phyloP scores from a whole-genome alignment of 2,113 vertebrate genomes.

The Gracilinanus agilis region DNA sequence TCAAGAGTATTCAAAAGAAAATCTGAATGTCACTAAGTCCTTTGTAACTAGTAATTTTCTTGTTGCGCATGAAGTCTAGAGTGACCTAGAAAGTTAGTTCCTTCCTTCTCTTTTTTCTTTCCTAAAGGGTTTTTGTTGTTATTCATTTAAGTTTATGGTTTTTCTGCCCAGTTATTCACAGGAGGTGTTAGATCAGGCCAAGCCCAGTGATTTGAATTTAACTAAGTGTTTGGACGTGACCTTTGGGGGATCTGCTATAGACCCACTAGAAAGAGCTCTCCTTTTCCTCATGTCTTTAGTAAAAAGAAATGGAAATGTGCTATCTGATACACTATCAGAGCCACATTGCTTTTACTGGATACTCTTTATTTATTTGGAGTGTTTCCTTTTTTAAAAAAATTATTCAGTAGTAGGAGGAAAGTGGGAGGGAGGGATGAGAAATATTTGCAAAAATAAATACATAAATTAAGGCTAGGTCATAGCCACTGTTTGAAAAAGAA shows the following conservation, averaged over 20 bases:
- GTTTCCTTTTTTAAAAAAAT: not conserved
- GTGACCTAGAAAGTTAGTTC: not conserved
- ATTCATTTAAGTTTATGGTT: not conserved
- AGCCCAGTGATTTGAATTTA: not conserved
- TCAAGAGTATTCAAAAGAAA: not conserved
- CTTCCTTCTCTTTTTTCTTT: not conserved
- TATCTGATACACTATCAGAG: not conserved
- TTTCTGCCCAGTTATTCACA: not conserved
- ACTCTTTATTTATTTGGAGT: not conserved
- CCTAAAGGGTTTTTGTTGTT: not conserved
- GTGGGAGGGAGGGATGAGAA: not conserved
- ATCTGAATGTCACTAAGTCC: not conserved
- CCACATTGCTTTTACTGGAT: accelerated
- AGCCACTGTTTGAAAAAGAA: not conserved
- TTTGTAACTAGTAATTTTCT: not conserved
- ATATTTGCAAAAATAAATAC: not conserved
- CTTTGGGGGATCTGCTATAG: not conserved
- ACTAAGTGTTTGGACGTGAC: not conserved
- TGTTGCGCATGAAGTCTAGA: not conserved
- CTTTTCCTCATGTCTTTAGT: not conserved
- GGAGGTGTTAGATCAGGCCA: not conserved
- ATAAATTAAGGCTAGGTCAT: not conserved
- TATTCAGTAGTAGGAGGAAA: not conserved
- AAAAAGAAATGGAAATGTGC: not conserved
- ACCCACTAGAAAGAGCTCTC: not conserved